Conservation (phyloP, 1,140 invertebrate species). For the Mactra quadrangularis region DNA sequence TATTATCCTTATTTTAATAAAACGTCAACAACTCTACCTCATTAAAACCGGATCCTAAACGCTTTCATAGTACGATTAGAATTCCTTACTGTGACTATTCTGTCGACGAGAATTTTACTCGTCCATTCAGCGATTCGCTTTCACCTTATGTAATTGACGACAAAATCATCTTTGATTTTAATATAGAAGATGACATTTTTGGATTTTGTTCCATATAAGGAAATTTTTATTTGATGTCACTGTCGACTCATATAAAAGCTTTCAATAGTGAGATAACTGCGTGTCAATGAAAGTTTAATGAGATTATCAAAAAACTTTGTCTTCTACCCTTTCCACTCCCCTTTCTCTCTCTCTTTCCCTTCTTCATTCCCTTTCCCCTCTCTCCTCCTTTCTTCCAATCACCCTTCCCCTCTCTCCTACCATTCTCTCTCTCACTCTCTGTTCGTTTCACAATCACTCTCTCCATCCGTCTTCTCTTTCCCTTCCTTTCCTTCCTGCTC, state of each 20-base stretch:
- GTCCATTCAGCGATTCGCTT: no score
- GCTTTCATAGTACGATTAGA: neutral
- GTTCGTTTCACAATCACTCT: neutral
- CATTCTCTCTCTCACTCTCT: neutral
- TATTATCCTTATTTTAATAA: neutral
- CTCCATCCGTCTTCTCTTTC: neutral
- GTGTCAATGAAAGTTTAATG: no score
- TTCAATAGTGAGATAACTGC: no score
- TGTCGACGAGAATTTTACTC: no score
- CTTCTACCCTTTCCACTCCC: neutral
- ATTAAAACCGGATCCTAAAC: slow-evolving; percentile 9
- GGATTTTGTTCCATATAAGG: no score
- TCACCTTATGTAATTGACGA: no score
- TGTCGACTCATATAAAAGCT: no score
- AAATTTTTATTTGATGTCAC: no score
- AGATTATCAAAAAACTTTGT: no score
- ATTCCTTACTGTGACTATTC: slow-evolving; percentile 6
- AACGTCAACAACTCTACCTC: no score
- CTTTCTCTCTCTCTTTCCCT: neutral
- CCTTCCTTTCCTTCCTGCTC: neutral
- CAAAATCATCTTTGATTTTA: no score
- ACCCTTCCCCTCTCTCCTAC: neutral
- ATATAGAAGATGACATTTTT: no score
- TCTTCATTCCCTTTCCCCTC: neutral
- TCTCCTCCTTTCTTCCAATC: neutral